Evolutionary conservation across 2,113 vertebrate genomes (phyloP).

Genomic region (Oriolus oriolus): DNA sequence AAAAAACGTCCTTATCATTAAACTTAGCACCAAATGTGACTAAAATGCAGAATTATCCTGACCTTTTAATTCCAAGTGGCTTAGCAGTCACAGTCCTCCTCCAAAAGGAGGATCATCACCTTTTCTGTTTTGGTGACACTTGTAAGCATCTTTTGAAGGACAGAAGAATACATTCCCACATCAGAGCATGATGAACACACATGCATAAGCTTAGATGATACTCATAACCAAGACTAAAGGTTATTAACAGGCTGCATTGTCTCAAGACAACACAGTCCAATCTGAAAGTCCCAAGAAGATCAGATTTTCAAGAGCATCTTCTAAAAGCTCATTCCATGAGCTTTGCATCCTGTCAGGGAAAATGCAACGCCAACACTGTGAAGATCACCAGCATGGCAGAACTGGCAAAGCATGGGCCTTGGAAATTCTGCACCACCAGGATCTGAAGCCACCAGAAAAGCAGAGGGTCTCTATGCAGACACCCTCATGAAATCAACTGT

Average conservation of each 20-base stretch:
- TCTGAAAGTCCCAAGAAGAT: neutral
- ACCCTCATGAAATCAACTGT: neutral
- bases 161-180: neutral
- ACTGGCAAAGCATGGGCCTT: neutral
- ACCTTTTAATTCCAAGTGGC: neutral
- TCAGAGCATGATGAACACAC: neutral
- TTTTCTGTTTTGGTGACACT: neutral
- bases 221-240: neutral
- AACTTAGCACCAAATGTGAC: neutral
- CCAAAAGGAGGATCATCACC: neutral
- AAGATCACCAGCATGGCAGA: neutral
- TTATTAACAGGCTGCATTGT: neutral
- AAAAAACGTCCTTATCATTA: neutral
- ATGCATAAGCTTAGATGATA: neutral
- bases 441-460: neutral
- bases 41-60: neutral
- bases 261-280: neutral
- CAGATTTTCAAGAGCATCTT: neutral
- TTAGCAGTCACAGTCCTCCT: neutral
- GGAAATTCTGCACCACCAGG: neutral
- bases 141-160: neutral
- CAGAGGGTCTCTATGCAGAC: neutral
- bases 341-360: neutral
- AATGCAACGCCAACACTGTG: neutral
- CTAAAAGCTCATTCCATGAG: neutral